Percentiles rank a stretch among this genome's conserved stretches.
Evolutionary conservation across 2,888 invertebrate species (phyloP).

Genomic region (Rhagonycha fulva): DNA sequence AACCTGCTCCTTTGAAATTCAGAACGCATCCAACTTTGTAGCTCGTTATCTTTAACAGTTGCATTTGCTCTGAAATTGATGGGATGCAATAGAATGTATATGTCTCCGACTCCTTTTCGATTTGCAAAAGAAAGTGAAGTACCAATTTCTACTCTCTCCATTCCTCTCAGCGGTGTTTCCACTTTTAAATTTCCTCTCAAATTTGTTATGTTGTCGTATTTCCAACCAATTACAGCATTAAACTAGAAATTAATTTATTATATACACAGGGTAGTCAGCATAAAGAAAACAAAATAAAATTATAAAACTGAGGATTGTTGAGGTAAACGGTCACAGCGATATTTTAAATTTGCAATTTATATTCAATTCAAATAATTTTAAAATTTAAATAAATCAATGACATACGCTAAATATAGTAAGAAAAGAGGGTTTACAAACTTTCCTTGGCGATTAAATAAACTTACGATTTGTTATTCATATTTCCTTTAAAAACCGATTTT

Average conservation of each 20-base stretch:
- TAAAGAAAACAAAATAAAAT: background rate
- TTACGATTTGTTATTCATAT: background rate
- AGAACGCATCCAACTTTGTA: constrained; percentile 41
- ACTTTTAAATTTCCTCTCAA: constrained; percentile 48
- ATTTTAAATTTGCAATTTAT: background rate
- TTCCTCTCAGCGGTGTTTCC: constrained; percentile 53
- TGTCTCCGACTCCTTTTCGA: constrained; percentile 45
- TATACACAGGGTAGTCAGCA: background rate
- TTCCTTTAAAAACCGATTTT: background rate
- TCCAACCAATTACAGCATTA: constrained; percentile 36
- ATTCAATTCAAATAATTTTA: background rate
- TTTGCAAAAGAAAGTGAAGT: constrained; percentile 49
- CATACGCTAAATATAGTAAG: background rate
- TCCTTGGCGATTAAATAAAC: background rate
- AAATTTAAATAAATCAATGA: background rate
- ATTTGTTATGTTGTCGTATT: constrained; percentile 43
- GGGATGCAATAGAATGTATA: constrained; percentile 50
- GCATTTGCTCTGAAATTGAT: constrained; percentile 46
- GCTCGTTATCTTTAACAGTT: constrained; percentile 43
- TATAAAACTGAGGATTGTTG: background rate
- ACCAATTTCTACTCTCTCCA: constrained; percentile 51
- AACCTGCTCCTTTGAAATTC: constrained; percentile 47
- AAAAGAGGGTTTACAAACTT: background rate
- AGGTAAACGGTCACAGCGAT: background rate
- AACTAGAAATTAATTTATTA: constrained; percentile 28